These are phyloP conservation scores for Podocnemis expansa DNA, from an alignment of 2,113 vertebrate species.

Conservation along the genomic window DNA sequence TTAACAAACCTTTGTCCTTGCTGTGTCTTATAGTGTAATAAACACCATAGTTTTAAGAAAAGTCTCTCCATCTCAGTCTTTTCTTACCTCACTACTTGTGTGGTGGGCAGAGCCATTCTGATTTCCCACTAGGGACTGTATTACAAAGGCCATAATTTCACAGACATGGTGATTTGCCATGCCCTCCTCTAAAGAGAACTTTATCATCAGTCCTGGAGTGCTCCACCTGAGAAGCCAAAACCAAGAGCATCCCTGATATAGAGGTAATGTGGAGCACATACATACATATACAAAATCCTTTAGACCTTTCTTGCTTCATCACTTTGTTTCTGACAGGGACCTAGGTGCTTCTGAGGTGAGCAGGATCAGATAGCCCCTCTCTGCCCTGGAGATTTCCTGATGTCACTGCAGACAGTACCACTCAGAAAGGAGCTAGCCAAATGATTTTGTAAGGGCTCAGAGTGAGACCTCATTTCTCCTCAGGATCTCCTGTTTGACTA, in stretches of 20 bases:
- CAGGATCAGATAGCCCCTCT: neutral
- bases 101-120: neutral
- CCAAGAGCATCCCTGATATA: neutral
- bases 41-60: neutral
- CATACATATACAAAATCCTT: neutral
- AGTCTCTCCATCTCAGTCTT: neutral
- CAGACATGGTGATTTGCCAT: neutral
- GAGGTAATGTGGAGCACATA: neutral
- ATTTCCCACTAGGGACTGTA: neutral
- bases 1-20: neutral
- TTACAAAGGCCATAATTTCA: neutral
- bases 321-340: neutral
- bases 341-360: neutral
- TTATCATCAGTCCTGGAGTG: neutral
- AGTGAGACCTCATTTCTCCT: no score
- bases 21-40: neutral
- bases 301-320: neutral
- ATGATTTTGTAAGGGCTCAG: neutral
- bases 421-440: neutral
- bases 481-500: neutral
- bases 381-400: neutral
- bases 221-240: neutral
- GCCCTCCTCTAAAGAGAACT: neutral
- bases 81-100: neutral
- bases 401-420: neutral